These are phyloP conservation scores for Heterohyrax brucei DNA, from an alignment of 2,797 vertebrate species.

Conservation along the genomic window DNA sequence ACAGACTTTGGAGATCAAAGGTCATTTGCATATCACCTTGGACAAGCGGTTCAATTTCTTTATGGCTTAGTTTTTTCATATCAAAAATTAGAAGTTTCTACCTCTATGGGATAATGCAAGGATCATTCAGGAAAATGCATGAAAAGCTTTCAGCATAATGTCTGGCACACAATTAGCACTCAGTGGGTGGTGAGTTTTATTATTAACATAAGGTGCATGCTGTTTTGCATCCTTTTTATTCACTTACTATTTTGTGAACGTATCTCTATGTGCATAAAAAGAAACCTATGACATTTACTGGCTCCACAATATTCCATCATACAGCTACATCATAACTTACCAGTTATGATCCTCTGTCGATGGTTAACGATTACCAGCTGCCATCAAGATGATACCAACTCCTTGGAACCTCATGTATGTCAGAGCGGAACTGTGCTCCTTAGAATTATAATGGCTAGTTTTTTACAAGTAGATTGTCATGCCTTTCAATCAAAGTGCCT, in stretches of 20 bases:
- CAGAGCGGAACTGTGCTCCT: no score
- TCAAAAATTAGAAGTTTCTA: neutral
- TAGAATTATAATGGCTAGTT: no score
- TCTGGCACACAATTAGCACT: neutral
- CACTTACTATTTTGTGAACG: neutral
- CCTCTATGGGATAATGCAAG: neutral
- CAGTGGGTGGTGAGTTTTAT: neutral
- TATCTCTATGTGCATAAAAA: neutral
- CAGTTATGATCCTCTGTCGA: no score
- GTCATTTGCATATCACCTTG: constrained; percentile 18
- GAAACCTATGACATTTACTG: neutral
- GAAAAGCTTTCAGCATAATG: neutral
- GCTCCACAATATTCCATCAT: no score
- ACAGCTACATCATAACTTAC: no score
- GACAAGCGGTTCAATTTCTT: constrained; percentile 3
- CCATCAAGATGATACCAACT: no score
- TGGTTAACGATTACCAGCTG: no score
- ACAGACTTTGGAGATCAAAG: constrained; percentile 32
- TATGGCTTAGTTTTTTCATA: neutral
- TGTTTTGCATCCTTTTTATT: neutral
- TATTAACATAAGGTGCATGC: neutral
- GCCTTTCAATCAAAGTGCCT: no score
- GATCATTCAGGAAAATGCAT: neutral
- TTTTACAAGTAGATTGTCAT: no score
- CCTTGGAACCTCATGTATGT: no score